Conservation (phyloP, 2,113 vertebrate species). For the Psilopogon haemacephalus region DNA sequence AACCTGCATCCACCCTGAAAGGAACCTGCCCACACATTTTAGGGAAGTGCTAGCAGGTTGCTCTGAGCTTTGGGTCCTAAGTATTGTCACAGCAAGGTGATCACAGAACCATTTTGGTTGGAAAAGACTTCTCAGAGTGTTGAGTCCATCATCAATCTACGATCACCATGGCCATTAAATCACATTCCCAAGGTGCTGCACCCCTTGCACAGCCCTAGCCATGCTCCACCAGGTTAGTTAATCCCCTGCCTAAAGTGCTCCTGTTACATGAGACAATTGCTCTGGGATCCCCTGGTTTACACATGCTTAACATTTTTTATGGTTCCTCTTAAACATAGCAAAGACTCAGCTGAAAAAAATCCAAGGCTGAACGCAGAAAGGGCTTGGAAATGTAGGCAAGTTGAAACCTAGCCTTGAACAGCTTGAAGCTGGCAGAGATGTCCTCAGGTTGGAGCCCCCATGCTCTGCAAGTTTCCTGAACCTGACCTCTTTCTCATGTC, state of each 20-base stretch:
- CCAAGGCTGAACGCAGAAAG: background rate
- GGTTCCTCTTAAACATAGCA: background rate
- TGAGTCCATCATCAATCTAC: no score
- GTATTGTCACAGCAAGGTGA: rapidly evolving
- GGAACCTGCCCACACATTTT: background rate
- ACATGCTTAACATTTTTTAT: background rate
- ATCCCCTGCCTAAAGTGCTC: background rate
- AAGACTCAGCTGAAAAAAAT: background rate
- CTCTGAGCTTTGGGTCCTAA: background rate
- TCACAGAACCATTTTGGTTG: no score
- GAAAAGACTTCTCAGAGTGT: no score
- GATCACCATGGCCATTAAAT: no score
- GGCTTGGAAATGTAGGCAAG: background rate
- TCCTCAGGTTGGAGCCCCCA: rapidly evolving
- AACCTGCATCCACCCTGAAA: no score
- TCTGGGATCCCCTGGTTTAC: background rate
- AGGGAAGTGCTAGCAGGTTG: background rate
- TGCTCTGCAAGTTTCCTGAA: background rate
- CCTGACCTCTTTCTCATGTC: background rate
- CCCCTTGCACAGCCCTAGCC: background rate
- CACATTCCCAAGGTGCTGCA: background rate
- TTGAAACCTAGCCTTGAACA: background rate
- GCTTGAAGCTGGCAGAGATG: background rate
- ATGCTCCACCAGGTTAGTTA: no score
- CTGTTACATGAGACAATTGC: background rate